Evolutionary conservation across 2,888 invertebrate species (phyloP).

Genomic region (Leptopilina syphax): DNA sequence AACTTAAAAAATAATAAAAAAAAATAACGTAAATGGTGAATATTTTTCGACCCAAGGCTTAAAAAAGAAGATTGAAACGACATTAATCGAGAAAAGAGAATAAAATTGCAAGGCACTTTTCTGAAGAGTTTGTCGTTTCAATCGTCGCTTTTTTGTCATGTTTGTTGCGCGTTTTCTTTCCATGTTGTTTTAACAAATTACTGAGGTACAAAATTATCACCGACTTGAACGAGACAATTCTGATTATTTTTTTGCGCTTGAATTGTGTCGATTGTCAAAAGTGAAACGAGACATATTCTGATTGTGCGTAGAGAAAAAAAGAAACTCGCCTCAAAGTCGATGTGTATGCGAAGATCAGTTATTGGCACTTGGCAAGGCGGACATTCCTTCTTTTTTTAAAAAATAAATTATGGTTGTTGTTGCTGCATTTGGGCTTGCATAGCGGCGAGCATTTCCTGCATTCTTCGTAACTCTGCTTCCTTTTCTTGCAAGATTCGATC

Average conservation of each 20-base stretch:
- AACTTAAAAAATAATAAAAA: background rate
- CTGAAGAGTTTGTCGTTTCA: conserved; percentile 39
- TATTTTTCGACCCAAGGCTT: background rate
- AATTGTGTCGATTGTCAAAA: background rate
- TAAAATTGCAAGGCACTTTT: conserved; percentile 53
- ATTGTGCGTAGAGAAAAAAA: background rate
- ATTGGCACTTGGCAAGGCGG: conserved; percentile 70
- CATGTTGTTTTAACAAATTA: conserved; percentile 42
- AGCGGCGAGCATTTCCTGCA: conserved; percentile 96
- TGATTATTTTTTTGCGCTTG: background rate
- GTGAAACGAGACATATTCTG: background rate
- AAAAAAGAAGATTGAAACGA: conserved; percentile 20
- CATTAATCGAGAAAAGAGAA: conserved; percentile 28
- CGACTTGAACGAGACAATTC: conserved; percentile 8
- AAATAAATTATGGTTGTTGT: conserved; percentile 76
- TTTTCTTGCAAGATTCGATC: conserved; percentile 93
- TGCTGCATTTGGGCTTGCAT: conserved; percentile 97
- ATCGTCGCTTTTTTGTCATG: conserved; percentile 50
- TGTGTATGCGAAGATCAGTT: conserved; percentile 18
- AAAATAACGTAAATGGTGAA: conserved; percentile 3
- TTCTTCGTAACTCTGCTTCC: conserved; percentile 93
- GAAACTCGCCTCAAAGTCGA: conserved; percentile 8
- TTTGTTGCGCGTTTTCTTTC: conserved; percentile 45
- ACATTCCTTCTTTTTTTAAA: conserved; percentile 45
- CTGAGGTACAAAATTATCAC: conserved; percentile 52